These are phyloP conservation scores for Glossosoma conforme DNA, from an alignment of 1,140 invertebrate species.

Conservation along the genomic window DNA sequence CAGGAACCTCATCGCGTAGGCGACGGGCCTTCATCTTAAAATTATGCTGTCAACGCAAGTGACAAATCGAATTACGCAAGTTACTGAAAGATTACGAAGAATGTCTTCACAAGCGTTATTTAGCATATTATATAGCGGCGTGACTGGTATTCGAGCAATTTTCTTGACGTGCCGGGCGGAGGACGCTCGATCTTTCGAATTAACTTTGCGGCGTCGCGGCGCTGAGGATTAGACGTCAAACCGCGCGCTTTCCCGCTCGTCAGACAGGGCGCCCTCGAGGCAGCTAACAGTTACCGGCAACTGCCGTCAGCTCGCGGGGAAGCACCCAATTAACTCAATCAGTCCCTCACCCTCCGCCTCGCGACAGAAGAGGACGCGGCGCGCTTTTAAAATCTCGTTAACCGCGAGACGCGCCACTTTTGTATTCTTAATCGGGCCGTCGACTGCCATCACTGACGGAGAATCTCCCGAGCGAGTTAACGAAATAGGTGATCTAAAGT, in stretches of 20 bases:
- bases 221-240: neutral
- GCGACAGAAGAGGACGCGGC: no score
- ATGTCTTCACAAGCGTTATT: conserved; percentile 31
- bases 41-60: conserved; percentile 34
- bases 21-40: conserved; percentile 26
- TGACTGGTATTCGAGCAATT: conserved; percentile 30
- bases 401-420: no score
- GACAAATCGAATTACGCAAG: conserved; percentile 33
- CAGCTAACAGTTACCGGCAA: conserved; percentile 4
- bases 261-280: conserved; percentile 10
- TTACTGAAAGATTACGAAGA: conserved; percentile 33
- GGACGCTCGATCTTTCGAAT: conserved; percentile 11
- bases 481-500: no score
- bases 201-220: conserved; percentile 17
- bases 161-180: conserved; percentile 21
- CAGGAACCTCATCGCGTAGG: no score
- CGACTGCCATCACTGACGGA: no score
- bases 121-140: conserved; percentile 31
- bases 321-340: conserved; percentile 15
- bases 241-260: conserved; percentile 1
- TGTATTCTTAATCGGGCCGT: no score
- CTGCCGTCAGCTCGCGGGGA: conserved; percentile 6
- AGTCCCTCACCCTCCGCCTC: conserved; percentile 4
- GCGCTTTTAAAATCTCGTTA: no score
- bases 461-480: no score